Conservation (phyloP, 2,888 invertebrate species). For the Drosophila kambysellisi region DNA sequence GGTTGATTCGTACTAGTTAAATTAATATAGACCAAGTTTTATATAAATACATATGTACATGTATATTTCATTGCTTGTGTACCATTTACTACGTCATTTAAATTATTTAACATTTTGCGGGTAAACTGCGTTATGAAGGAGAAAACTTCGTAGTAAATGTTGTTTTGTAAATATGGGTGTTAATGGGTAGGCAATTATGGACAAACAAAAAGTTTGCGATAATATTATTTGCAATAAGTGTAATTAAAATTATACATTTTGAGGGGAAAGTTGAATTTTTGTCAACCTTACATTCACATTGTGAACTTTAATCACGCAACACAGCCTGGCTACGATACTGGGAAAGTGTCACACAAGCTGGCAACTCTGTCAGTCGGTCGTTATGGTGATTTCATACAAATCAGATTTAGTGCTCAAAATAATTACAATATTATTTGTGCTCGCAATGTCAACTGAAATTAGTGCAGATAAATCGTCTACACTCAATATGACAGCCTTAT, state of each 20-base stretch:
- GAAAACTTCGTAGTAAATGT: not conserved
- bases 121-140: not conserved
- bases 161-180: not conserved
- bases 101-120: not conserved
- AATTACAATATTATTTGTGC: conserved; percentile 17
- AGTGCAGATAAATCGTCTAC: conserved; percentile 32
- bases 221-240: not conserved
- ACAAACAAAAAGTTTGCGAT: not conserved
- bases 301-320: no score
- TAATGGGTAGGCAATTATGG: not conserved
- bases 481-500: conserved; percentile 45
- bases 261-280: not conserved
- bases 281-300: not conserved
- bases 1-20: not conserved
- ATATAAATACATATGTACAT: not conserved
- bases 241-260: not conserved
- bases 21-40: not conserved
- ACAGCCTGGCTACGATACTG: conserved; percentile 7
- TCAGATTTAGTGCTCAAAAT: conserved; percentile 47
- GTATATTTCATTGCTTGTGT: not conserved
- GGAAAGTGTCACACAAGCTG: conserved; percentile 1
- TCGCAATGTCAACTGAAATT: conserved; percentile 9
- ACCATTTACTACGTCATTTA: not conserved
- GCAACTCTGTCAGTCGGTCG: conserved; percentile 51
- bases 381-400: conserved; percentile 60